These are phyloP conservation scores for Drosophila vallismaia DNA, from an alignment of 2,888 invertebrate genomes.

Conservation along the genomic window DNA sequence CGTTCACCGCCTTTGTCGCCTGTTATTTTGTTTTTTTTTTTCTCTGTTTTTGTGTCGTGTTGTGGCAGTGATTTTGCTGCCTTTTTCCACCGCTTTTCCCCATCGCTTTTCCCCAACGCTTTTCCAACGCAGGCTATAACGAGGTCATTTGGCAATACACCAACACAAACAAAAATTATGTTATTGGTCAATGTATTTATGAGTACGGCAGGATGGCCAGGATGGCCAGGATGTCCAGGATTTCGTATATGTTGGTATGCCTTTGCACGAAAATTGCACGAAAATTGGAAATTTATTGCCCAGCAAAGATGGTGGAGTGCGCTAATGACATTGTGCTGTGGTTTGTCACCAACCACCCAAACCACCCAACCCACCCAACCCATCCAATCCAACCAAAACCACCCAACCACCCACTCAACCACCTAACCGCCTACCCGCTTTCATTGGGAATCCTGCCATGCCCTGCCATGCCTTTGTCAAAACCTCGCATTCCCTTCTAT, in stretches of 20 bases:
- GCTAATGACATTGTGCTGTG: slow-evolving; percentile 48
- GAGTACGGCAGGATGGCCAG: slow-evolving; percentile 49
- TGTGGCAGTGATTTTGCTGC: slow-evolving; percentile 59
- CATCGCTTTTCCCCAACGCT: neutral
- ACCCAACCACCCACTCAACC: neutral
- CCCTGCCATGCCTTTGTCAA: neutral
- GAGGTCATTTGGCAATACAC: slow-evolving; percentile 62
- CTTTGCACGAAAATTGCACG: slow-evolving; percentile 52
- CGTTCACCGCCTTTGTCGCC: slow-evolving; percentile 60
- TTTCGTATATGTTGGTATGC: no score
- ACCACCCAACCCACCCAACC: neutral
- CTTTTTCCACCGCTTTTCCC: neutral
- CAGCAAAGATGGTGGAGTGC: slow-evolving; percentile 6
- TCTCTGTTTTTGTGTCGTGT: slow-evolving; percentile 20
- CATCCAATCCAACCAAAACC: neutral
- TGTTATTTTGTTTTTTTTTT: slow-evolving; percentile 33
- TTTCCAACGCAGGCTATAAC: slow-evolving; percentile 45
- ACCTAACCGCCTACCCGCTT: neutral
- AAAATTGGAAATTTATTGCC: slow-evolving; percentile 69
- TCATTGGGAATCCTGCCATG: neutral
- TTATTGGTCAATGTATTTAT: slow-evolving; percentile 75
- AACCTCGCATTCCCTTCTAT: neutral
- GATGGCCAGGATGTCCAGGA: slow-evolving; percentile 26
- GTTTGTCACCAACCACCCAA: slow-evolving; percentile 18
- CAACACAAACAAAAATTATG: slow-evolving; percentile 63